phyloP scores from a whole-genome alignment of 2,113 vertebrate species.

The Reinhardtius hippoglossoides region DNA sequence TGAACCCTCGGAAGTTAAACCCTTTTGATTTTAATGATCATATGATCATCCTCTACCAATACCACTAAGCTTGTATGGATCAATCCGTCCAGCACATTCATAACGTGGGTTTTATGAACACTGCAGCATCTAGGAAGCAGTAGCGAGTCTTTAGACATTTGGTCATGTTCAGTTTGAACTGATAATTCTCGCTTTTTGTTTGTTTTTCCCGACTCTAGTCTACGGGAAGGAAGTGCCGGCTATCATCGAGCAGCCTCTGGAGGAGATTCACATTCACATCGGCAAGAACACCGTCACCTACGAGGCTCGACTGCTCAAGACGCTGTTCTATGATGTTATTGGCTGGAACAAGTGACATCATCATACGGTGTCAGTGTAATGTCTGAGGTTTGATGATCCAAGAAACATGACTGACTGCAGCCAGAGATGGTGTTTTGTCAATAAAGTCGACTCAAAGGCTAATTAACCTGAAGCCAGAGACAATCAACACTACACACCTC shows the following conservation, averaged over 20 bases:
- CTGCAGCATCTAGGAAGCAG: not conserved
- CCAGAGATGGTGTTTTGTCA: not conserved
- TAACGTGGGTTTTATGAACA: too few relatives aligned
- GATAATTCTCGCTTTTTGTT: not conserved
- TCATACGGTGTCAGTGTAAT: not conserved
- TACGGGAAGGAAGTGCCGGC: conserved; percentile 90
- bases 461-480: not conserved
- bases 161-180: not conserved
- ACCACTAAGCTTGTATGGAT: too few relatives aligned
- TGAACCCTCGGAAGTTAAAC: not conserved
- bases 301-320: conserved; percentile 91
- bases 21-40: too few relatives aligned
- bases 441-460: not conserved
- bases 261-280: conserved; percentile 88
- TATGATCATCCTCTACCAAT: too few relatives aligned
- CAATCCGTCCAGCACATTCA: too few relatives aligned
- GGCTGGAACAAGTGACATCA: conserved; percentile 86
- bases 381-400: not conserved
- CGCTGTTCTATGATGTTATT: conserved; percentile 91
- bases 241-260: conserved; percentile 92
- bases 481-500: not conserved
- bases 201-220: conserved; percentile 48
- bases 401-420: not conserved
- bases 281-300: conserved; percentile 97
- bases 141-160: not conserved